Evolutionary conservation across 53 echinoderm and acorn worm genomes (phyloP).

Genomic region (Mesocentrotus franciscanus): DNA sequence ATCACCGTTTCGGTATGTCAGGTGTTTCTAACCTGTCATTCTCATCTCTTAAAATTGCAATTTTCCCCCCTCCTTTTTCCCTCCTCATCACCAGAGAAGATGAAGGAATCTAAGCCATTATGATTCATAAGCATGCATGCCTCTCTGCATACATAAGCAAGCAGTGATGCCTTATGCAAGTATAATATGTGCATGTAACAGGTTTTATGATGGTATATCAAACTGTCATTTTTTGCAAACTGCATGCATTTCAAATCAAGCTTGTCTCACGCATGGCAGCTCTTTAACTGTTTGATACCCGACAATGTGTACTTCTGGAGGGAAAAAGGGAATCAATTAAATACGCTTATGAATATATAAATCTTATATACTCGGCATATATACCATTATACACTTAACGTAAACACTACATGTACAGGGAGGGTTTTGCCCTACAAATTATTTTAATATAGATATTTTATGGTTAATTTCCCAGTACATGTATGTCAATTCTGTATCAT

Average conservation of each 20-base stretch:
- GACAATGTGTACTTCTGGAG: not conserved
- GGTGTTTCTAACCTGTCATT: conserved; percentile 48
- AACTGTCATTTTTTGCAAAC: not conserved
- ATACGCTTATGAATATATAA: no score
- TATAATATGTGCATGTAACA: not conserved
- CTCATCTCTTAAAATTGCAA: conserved; percentile 28
- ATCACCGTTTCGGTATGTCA: conserved; percentile 44
- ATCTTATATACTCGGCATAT: not conserved
- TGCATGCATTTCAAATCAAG: conserved; percentile 13
- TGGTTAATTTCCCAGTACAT: no score
- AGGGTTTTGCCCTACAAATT: no score
- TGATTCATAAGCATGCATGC: conserved; percentile 42
- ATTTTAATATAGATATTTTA: no score
- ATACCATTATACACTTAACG: no score
- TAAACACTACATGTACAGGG: no score
- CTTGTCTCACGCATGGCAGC: not conserved
- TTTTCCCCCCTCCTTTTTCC: not conserved
- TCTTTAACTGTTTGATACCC: not conserved
- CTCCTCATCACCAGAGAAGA: not conserved
- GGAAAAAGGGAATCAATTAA: not conserved
- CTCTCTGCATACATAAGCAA: conserved; percentile 11
- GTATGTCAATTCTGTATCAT: no score
- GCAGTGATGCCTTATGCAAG: not conserved
- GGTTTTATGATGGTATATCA: conserved; percentile 7
- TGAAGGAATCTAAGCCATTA: conserved; percentile 16